Evolutionary conservation across 2,113 vertebrate genomes (phyloP).

Genomic region (Pachypanchax playfairii): DNA sequence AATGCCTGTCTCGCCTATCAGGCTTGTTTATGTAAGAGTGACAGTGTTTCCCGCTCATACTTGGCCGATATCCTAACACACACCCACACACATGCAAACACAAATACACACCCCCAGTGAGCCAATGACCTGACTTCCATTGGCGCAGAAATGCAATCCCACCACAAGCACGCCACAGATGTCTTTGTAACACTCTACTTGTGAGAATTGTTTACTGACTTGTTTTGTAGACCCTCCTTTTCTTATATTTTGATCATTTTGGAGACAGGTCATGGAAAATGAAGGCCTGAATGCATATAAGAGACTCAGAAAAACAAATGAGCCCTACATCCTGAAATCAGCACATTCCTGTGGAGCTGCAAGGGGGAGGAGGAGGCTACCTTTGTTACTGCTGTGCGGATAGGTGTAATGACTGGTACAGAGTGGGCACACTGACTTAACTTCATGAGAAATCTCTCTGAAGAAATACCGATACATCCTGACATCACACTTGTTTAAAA

Average conservation of each 20-base stretch:
- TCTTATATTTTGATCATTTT: background rate
- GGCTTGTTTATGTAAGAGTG: conserved; percentile 67
- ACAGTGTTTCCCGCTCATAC: conserved; percentile 72
- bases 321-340: conserved; percentile 28
- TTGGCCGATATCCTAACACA: conserved; percentile 58
- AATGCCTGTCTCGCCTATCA: conserved; percentile 47
- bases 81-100: conserved; percentile 47
- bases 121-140: conserved; percentile 70
- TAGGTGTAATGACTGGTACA: conserved; percentile 5
- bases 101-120: conserved; percentile 55
- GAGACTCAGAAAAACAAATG: conserved; percentile 19
- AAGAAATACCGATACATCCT: background rate
- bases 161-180: conserved; percentile 31
- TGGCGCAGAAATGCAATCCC: conserved; percentile 38
- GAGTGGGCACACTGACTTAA: conserved; percentile 1
- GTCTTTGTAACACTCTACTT: conserved; percentile 10
- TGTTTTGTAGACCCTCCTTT: background rate
- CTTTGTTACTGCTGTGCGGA: background rate
- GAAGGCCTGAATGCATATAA: background rate
- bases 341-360: conserved; percentile 38
- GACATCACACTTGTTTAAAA: too few relatives aligned
- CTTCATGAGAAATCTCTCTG: background rate
- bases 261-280: conserved; percentile 4
- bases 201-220: conserved; percentile 16
- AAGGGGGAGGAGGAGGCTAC: conserved; percentile 6